phyloP scores from a whole-genome alignment of 2,113 vertebrate species.

The Rhinogobius similis region DNA sequence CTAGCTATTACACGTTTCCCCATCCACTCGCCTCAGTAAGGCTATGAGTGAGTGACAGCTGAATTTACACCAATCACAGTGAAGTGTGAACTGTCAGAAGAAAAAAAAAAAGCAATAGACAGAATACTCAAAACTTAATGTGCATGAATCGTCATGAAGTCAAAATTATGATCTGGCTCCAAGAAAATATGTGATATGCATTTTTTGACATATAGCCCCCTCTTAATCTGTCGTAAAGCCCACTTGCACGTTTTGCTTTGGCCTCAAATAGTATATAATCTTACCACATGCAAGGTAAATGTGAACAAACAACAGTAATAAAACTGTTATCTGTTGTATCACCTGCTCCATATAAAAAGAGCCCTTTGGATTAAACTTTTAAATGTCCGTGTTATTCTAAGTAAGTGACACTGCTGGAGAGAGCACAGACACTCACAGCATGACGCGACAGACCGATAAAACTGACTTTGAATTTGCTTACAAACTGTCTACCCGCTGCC shows the following conservation, averaged over 20 bases:
- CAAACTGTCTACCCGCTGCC: conserved; percentile 30
- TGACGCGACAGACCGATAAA: conserved; percentile 52
- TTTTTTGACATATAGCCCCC: no score
- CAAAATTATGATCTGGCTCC: no score
- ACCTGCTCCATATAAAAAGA: conserved; percentile 13
- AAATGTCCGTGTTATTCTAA: background rate
- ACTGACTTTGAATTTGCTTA: conserved; percentile 26
- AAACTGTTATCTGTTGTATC: conserved; percentile 15
- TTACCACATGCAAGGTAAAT: conserved; percentile 13
- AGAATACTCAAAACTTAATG: no score
- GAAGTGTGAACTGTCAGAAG: no score
- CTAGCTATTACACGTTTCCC: no score
- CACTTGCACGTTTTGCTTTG: background rate
- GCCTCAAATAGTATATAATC: background rate
- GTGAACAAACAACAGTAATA: conserved; percentile 31
- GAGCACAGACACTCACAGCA: conserved; percentile 66
- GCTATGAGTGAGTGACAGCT: no score
- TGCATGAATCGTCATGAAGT: no score
- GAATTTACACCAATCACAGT: no score
- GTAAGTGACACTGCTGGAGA: background rate
- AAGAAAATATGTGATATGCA: no score
- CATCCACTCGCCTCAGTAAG: no score
- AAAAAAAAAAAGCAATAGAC: no score
- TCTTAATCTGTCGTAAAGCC: no score
- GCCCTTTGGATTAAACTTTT: background rate